Base-by-base conservation (phyloP, 2,797 vertebrate species). In the Anguilla megastoma region DNA sequence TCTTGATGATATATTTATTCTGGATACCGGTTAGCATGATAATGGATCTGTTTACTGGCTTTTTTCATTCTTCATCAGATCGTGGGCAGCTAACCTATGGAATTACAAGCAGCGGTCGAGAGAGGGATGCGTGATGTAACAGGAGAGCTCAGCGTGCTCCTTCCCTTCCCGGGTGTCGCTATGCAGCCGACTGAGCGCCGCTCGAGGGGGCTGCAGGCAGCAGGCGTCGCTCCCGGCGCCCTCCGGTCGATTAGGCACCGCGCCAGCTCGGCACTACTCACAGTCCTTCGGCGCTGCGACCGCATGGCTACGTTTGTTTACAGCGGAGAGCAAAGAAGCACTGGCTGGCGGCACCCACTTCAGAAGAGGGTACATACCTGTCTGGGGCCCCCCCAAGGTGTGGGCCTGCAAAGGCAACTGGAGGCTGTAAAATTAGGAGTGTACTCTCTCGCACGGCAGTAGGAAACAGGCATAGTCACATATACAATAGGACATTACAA, bases 261-360 rank as follows among this genome's bases (percentile, higher is more conserved):
- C 41, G 33, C 30, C 33, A 16, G n/a, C 24, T 14, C 3, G 41
- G 9, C 27, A 93, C 94, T 94, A 94, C 52, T 9, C 1, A 54
- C 52, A 94, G 94, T 93, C 94, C 92, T 93, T 86, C 94, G 94
- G 91, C 93, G 94, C 93, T 94, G 94, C 92, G 93, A 93, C 93
- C 93, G 92, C 88, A 94, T 92, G 91, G 12, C 56, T 58, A 58
- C 1, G 56, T 58, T 58, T 58, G 56, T 18, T 3, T 58, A 92
- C 92, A 94, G 94, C 84, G 92, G 91, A 88, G 79, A 1, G 94
- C 92, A 94, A 94, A 94, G 95, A 94, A 95, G 96, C 94, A 94
- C 94, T 95, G 95, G 95, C 92, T 91, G 92, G 91, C 92, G 93
- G 93, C 93, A 93, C 93, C 88, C 89, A 87, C 82, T 85, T 85